Percentiles rank a stretch among this genome's conserved stretches.
phyloP scores from a whole-genome alignment of 1,140 invertebrate genomes.

The Brachionus plicatilis region DNA sequence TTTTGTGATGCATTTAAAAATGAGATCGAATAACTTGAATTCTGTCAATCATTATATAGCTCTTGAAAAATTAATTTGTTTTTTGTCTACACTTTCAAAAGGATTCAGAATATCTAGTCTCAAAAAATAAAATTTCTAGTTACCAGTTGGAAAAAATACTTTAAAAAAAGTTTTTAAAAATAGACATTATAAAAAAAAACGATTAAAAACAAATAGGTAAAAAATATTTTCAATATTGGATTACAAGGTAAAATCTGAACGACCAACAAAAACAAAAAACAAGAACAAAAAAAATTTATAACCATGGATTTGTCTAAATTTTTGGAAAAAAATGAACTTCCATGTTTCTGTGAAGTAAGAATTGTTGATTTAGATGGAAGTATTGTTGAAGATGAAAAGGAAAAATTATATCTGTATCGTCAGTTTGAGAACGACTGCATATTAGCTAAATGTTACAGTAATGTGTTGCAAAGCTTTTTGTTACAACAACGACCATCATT shows the following conservation, averaged over 20 bases:
- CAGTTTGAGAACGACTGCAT: conserved; percentile 8
- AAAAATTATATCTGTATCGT: conserved; percentile 16
- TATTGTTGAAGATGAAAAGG: background rate
- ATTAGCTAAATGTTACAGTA: conserved; percentile 35
- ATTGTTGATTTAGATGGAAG: background rate
- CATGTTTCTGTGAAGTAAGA: background rate
- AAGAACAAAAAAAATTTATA: background rate
- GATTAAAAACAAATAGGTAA: background rate
- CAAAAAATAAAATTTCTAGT: conserved; percentile 1
- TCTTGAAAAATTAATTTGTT: background rate
- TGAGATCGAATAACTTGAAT: too few species aligned
- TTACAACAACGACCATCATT: conserved; percentile 20
- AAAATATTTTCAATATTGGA: background rate
- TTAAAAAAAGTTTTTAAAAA: background rate
- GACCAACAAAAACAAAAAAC: background rate
- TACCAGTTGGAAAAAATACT: background rate
- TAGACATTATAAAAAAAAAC: background rate
- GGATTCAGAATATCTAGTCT: background rate
- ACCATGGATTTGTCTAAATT: background rate
- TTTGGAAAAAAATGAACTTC: background rate
- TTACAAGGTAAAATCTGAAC: background rate
- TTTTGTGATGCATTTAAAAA: too few species aligned
- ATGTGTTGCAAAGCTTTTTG: conserved; percentile 5
- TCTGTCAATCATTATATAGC: too few species aligned
- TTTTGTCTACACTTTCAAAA: background rate